Evolutionary conservation across 2,888 invertebrate species (phyloP).

Genomic region (Volucella inflata): DNA sequence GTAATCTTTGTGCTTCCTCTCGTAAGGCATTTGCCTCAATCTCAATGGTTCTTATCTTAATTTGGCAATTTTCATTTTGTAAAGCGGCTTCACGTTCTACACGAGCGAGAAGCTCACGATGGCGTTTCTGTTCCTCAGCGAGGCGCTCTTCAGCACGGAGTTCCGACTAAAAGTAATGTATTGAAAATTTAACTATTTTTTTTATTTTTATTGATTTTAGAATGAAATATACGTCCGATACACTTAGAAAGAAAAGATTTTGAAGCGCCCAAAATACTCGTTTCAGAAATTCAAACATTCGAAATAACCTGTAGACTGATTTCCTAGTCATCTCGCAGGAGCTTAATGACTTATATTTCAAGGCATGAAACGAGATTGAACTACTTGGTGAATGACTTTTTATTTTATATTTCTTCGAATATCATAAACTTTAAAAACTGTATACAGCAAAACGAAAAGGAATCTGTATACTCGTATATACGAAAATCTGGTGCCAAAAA

Average conservation of each 20-base stretch:
- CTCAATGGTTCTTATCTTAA: constrained; percentile 89
- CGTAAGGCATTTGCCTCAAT: constrained; percentile 87
- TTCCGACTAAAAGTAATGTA: constrained; percentile 86
- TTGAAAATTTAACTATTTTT: no score
- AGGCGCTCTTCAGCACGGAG: constrained; percentile 89
- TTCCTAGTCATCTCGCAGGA: no score
- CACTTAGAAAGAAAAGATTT: neutral
- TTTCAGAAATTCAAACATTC: constrained; percentile 37
- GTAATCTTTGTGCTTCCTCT: constrained; percentile 87
- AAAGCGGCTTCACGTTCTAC: constrained; percentile 93
- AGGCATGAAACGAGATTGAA: no score
- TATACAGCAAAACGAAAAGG: no score
- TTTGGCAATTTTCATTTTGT: constrained; percentile 90
- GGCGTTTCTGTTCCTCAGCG: constrained; percentile 92
- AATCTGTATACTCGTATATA: no score
- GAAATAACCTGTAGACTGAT: neutral
- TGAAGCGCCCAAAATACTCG: constrained; percentile 31
- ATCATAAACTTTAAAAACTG: no score
- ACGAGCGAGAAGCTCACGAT: constrained; percentile 91
- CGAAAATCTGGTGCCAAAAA: no score
- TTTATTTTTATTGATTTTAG: no score
- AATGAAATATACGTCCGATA: neutral
- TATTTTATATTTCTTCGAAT: no score
- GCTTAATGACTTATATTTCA: no score
- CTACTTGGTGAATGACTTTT: no score